Evolutionary conservation across 2,888 invertebrate species (phyloP).

Genomic region (Drosophila birchii): DNA sequence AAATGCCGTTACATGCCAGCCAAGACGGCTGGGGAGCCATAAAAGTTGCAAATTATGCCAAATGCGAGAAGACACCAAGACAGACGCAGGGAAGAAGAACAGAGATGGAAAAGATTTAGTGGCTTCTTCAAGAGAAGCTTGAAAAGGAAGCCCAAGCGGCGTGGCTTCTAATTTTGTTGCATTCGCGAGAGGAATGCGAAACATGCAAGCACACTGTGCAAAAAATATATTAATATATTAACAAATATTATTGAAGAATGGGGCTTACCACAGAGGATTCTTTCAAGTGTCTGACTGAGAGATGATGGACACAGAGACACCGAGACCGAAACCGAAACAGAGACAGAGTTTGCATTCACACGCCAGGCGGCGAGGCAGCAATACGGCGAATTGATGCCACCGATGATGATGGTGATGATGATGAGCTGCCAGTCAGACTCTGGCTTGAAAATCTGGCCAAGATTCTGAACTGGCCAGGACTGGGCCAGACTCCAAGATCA

Average conservation of each 20-base stretch:
- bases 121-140: conserved; percentile 1
- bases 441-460: conserved; percentile 18
- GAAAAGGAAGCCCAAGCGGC: neutral
- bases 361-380: conserved; percentile 75
- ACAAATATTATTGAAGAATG: neutral
- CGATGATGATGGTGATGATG: conserved; percentile 60
- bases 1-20: conserved; percentile 66
- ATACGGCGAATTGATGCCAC: conserved; percentile 75
- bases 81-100: neutral
- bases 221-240: neutral
- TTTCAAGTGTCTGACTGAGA: conserved; percentile 5
- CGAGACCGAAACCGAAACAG: neutral
- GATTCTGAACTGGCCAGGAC: conserved; percentile 21
- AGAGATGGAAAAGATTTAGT: conserved; percentile 10
- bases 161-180: conserved; percentile 40
- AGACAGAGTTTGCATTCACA: conserved; percentile 65
- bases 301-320: neutral
- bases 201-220: conserved; percentile 45
- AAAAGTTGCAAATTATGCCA: conserved; percentile 67
- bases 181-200: conserved; percentile 36
- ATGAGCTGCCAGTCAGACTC: conserved; percentile 68
- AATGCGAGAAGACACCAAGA: conserved; percentile 48
- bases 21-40: conserved; percentile 31
- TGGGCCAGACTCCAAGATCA: neutral
- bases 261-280: neutral